Conservation (phyloP, 2,113 vertebrate genomes). For the Campylomormyrus tamandua region DNA sequence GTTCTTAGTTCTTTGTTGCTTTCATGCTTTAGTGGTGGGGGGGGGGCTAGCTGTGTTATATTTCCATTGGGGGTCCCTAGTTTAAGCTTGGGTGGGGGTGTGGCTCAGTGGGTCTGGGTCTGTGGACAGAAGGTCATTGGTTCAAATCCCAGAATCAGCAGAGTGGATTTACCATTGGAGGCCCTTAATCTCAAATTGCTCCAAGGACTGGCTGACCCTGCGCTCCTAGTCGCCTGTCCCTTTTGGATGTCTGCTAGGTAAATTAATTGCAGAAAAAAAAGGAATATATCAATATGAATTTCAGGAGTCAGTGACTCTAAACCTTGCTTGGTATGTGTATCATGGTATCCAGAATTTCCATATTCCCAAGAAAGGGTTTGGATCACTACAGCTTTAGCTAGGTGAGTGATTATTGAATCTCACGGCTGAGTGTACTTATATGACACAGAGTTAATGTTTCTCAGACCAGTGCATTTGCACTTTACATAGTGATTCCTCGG, state of each 20-base stretch:
- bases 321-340: neutral
- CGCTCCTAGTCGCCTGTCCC: neutral
- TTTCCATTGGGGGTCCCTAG: neutral
- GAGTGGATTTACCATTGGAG: neutral
- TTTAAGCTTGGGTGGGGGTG: neutral
- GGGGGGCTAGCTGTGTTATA: neutral
- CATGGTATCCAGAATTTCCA: neutral
- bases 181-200: neutral
- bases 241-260: neutral
- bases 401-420: neutral
- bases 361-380: neutral
- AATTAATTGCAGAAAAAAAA: neutral
- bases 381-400: neutral
- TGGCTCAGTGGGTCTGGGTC: neutral
- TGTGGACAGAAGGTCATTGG: neutral
- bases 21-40: neutral
- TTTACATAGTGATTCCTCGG: neutral
- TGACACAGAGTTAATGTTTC: neutral
- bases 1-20: neutral
- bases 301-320: neutral
- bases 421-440: neutral
- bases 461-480: neutral
- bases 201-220: neutral
- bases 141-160: neutral
- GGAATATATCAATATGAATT: neutral